Evolutionary conservation across 2,797 vertebrate genomes (phyloP).

Genomic region (Petrocephalus sullivani): DNA sequence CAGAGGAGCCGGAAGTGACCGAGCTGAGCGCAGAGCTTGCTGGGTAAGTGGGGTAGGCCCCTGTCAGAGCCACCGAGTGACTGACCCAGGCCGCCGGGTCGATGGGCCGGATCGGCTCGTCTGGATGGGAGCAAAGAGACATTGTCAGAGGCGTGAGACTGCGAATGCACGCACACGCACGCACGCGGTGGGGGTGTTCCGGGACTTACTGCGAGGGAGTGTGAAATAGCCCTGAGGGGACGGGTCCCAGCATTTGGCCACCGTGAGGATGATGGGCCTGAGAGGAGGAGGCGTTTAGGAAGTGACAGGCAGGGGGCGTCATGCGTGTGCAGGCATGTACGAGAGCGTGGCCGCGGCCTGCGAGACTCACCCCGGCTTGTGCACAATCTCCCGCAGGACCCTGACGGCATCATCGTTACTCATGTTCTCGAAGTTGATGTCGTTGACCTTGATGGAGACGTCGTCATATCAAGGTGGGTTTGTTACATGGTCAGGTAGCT

Average conservation of each 20-base stretch:
- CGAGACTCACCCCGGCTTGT: slow-evolving; percentile 75
- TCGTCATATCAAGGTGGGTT: not conserved
- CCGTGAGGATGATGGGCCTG: slow-evolving; percentile 85
- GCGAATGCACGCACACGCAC: not conserved
- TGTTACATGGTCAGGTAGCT: not conserved
- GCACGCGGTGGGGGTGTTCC: not conserved
- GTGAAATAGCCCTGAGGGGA: slow-evolving; percentile 90
- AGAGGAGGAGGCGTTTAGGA: not conserved
- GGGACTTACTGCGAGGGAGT: slow-evolving; percentile 80
- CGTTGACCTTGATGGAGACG: slow-evolving; percentile 69
- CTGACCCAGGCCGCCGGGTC: slow-evolving; percentile 88
- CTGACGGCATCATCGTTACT: slow-evolving; percentile 86
- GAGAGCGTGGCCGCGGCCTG: not conserved
- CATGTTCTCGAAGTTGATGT: slow-evolving; percentile 93
- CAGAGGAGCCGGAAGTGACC: slow-evolving; percentile 96
- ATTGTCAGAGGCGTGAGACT: not conserved
- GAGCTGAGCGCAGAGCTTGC: slow-evolving; percentile 99
- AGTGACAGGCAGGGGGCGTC: not conserved
- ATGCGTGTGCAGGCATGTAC: not conserved
- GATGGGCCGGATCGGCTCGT: slow-evolving; percentile 85
- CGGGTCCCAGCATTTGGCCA: slow-evolving; percentile 91
- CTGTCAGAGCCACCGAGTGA: slow-evolving; percentile 80
- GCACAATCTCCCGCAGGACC: slow-evolving; percentile 83
- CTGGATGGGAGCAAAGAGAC: slow-evolving; percentile 44
- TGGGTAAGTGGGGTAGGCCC: slow-evolving; percentile 80